Evolutionary conservation across 2,797 vertebrate species (phyloP), one percentile per base, ranked within the genome.

Genomic region (Clarias pachynema): DNA sequence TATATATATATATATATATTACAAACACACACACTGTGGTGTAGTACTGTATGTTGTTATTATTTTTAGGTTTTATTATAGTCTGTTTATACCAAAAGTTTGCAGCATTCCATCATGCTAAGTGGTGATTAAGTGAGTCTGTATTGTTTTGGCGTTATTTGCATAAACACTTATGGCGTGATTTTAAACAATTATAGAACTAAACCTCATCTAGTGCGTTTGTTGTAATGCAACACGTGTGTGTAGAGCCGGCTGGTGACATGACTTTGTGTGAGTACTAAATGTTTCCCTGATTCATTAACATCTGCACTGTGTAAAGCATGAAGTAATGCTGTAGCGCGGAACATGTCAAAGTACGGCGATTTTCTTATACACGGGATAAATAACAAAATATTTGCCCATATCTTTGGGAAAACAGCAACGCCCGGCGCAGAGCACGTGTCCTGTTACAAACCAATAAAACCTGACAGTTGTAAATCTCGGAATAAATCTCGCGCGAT

Each of bases 191-290:
- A 8, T 31, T 53, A 22, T 22, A 26, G 5, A 10, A 31, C 40
- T 22, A 66, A 80, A 29, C 8, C 5, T 77, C 3, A n/a, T 3
- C 5, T 7, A 16, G 31, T 59, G 6, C 31, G 86, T 93, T 91
- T 94, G 90, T 94, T 93, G 85, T 93, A 93, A 87, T 91, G 66
- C 74, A 88, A 89, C 94, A 94, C 91, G 93, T 95, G 95, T 91
- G 79, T 59, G 18, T 69, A 3, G 5, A 29, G 53, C 12, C 10
- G 80, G 62, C 57, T 66, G 57, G 85, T 26, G 20, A 70, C n/a
- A 29, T 69, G 31, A 34, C 9, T 26, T 40, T 22, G 9, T 62
- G 37, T 18, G 6, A 2, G 5, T 29, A 4, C 4, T 44, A 26
- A 79, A 26, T 44, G 12, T 16, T 62, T 62, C 9, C 57, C 31